phyloP scores from a whole-genome alignment of 2,888 invertebrate genomes.

The Rhynchonema sp. region DNA sequence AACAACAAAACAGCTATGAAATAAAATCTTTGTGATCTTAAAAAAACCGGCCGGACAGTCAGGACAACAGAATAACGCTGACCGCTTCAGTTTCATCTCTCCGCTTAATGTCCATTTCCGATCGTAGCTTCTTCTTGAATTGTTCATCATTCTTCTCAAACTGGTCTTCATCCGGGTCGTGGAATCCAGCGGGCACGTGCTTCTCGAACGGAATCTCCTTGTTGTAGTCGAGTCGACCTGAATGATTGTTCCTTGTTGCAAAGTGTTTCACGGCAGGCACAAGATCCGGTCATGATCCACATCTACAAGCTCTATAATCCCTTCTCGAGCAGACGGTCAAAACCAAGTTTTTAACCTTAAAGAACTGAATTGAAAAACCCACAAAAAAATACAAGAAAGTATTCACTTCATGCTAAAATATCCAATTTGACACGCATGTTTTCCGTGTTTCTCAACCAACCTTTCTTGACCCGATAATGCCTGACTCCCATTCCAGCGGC shows the following conservation, averaged over 20 bases:
- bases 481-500: slow-evolving; percentile 73
- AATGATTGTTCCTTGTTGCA: too few relatives aligned
- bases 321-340: not conserved
- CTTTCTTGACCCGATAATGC: too few relatives aligned
- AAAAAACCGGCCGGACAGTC: too few relatives aligned
- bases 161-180: slow-evolving; percentile 71
- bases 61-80: slow-evolving; percentile 7
- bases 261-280: not conserved
- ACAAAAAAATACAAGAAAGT: too few relatives aligned
- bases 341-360: too few relatives aligned
- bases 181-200: slow-evolving; percentile 49
- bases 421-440: too few relatives aligned
- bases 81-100: slow-evolving; percentile 76
- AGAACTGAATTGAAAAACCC: too few relatives aligned
- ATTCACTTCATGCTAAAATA: too few relatives aligned
- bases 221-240: slow-evolving; percentile 78
- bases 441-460: too few relatives aligned
- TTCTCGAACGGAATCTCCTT: slow-evolving; percentile 66
- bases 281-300: slow-evolving; percentile 17
- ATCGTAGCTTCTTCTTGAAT: slow-evolving; percentile 34
- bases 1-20: slow-evolving; percentile 22
- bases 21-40: too few relatives aligned
- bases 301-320: slow-evolving; percentile 18
- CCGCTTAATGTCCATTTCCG: slow-evolving; percentile 75
- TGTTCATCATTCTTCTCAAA: slow-evolving; percentile 43